phyloP scores from a whole-genome alignment of 2,113 vertebrate genomes.

The Abramis brama region DNA sequence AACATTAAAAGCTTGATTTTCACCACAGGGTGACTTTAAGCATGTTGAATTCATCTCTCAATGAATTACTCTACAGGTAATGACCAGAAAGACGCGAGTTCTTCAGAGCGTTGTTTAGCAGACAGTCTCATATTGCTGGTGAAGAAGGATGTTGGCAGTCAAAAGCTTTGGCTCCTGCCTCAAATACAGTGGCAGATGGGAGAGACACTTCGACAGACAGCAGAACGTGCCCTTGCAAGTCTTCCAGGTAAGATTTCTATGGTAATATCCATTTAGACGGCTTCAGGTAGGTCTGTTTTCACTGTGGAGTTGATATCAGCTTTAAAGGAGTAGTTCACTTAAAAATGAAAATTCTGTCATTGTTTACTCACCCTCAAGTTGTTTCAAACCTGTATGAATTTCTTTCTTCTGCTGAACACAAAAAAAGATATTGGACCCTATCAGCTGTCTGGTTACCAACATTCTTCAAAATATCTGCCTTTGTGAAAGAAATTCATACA shows the following conservation, averaged over 20 bases:
- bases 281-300: background rate
- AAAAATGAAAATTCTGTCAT: no score
- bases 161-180: constrained; percentile 89
- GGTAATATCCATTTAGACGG: background rate
- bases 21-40: no score
- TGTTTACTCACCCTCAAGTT: no score
- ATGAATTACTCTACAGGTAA: constrained; percentile 71
- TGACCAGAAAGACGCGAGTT: constrained; percentile 75
- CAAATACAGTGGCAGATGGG: constrained; percentile 87
- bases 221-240: constrained; percentile 79
- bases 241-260: constrained; percentile 77
- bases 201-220: constrained; percentile 87
- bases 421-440: no score
- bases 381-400: no score
- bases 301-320: background rate
- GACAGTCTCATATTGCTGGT: constrained; percentile 85
- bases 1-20: no score
- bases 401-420: no score
- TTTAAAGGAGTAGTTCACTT: background rate
- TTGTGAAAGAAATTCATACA: no score
- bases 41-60: constrained; percentile 23
- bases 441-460: no score
- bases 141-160: constrained; percentile 80
- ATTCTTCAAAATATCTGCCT: no score
- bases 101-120: constrained; percentile 81